Conservation (phyloP, 2,888 invertebrate species). For the Panopea generosa region DNA sequence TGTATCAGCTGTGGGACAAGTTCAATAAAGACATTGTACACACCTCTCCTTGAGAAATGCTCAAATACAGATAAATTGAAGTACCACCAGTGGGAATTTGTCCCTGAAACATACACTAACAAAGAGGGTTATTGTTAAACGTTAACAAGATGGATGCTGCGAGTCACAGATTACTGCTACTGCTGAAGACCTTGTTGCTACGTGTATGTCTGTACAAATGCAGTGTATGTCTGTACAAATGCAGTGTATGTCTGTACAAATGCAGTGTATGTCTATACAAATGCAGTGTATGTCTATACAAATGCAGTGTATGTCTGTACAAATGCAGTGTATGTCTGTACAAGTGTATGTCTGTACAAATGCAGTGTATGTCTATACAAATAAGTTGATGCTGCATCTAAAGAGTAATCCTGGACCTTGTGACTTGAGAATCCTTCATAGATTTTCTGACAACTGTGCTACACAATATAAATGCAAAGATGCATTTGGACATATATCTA, state of each 20-base stretch:
- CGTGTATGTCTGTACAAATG: too few relatives aligned
- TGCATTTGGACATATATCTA: slow-evolving; percentile 30
- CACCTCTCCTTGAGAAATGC: too few relatives aligned
- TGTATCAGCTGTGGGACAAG: too few relatives aligned
- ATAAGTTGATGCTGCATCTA: slow-evolving; percentile 31
- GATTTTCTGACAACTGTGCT: slow-evolving; percentile 50
- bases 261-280: too few relatives aligned
- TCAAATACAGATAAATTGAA: slow-evolving; percentile 9
- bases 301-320: too few relatives aligned
- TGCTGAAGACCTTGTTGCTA: slow-evolving; percentile 2
- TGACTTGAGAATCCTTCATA: slow-evolving; percentile 30
- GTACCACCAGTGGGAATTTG: slow-evolving; percentile 36
- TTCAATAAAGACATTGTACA: too few relatives aligned
- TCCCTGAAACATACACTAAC: slow-evolving; percentile 12
- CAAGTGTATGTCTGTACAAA: too few relatives aligned
- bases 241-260: too few relatives aligned
- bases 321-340: too few relatives aligned
- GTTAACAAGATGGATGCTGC: slow-evolving; percentile 30
- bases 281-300: too few relatives aligned
- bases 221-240: too few relatives aligned
- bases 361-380: too few relatives aligned
- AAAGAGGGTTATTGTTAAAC: slow-evolving; percentile 9
- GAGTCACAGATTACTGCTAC: slow-evolving; percentile 20
- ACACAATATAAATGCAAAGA: slow-evolving; percentile 41
- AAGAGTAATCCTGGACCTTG: slow-evolving; percentile 30